Conservation (phyloP, 2,888 invertebrate genomes). For the Muscina levida region DNA sequence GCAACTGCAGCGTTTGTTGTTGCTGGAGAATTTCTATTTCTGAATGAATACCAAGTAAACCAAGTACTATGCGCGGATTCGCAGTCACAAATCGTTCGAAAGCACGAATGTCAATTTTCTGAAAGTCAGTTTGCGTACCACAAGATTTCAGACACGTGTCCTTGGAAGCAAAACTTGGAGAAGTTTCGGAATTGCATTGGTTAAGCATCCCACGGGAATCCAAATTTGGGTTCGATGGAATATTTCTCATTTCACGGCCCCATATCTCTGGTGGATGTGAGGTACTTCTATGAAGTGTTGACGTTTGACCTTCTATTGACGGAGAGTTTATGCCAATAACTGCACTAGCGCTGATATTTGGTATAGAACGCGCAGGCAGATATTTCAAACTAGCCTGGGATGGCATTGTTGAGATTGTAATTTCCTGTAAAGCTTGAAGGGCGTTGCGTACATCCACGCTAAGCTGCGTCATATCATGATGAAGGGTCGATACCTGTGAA, state of each 20-base stretch:
- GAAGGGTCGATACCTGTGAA: constrained; percentile 89
- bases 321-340: constrained; percentile 47
- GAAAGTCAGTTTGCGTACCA: constrained; percentile 77
- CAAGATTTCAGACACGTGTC: constrained; percentile 67
- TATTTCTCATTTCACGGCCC: constrained; percentile 83
- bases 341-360: constrained; percentile 83
- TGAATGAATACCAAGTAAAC: constrained; percentile 87
- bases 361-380: constrained; percentile 91
- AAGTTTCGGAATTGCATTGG: background rate
- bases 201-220: no score
- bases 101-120: constrained; percentile 77
- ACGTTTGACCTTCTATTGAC: constrained; percentile 65
- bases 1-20: no score
- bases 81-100: constrained; percentile 83
- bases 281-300: constrained; percentile 86
- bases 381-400: constrained; percentile 80
- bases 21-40: constrained; percentile 71
- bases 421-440: constrained; percentile 90
- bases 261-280: constrained; percentile 93
- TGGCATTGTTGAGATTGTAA: constrained; percentile 83
- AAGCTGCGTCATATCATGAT: constrained; percentile 91
- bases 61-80: constrained; percentile 87
- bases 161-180: constrained; percentile 68
- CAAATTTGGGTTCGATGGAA: background rate
- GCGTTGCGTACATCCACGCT: constrained; percentile 92